Conservation (phyloP, 2,797 vertebrate genomes). For the Coccyzus lansbergi region DNA sequence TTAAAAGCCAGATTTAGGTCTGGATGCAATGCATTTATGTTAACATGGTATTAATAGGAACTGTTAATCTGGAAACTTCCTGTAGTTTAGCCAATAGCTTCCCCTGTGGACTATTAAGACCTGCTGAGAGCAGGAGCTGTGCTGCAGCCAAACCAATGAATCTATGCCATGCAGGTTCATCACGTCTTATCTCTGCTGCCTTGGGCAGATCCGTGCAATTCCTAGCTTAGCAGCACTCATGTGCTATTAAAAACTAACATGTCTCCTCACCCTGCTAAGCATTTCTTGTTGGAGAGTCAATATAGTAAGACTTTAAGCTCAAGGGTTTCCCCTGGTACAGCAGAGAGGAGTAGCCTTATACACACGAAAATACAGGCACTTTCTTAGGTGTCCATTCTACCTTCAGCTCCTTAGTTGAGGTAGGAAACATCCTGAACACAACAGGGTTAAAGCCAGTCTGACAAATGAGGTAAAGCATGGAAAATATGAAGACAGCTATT, state of each 20-base stretch:
- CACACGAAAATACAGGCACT: background rate
- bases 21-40: background rate
- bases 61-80: background rate
- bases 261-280: background rate
- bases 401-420: background rate
- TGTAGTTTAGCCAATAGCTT: background rate
- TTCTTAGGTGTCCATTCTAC: background rate
- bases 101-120: background rate
- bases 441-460: constrained; percentile 66
- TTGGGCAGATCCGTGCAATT: background rate
- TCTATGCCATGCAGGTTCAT: fast-evolving
- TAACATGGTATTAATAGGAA: background rate
- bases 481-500: constrained; percentile 73
- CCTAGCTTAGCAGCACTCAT: background rate
- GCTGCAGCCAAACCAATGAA: fast-evolving
- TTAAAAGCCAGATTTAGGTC: background rate
- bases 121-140: background rate
- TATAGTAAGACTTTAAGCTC: background rate
- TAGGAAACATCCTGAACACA: constrained; percentile 39
- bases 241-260: background rate
- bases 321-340: background rate
- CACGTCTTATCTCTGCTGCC: background rate
- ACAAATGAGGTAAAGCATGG: constrained; percentile 64
- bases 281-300: background rate
- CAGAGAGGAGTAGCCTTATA: background rate